Evolutionary conservation across 2,113 vertebrate species (phyloP).

Genomic region (Morone chrysops): DNA sequence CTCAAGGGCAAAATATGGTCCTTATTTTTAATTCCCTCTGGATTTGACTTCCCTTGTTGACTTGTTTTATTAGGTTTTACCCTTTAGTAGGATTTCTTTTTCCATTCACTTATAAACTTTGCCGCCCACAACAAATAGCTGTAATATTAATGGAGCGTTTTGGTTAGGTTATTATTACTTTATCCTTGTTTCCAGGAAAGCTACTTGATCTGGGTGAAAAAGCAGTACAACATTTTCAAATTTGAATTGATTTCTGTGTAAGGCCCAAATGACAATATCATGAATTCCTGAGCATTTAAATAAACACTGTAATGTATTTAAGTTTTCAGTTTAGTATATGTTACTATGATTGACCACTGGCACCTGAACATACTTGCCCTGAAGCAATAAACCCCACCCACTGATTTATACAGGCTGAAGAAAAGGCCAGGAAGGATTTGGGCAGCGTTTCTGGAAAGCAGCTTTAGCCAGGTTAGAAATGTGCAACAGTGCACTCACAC

Average conservation of each 20-base stretch:
- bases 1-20: slow-evolving; percentile 56
- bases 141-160: slow-evolving; percentile 16
- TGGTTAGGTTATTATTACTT: slow-evolving; percentile 5
- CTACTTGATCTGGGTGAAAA: background rate
- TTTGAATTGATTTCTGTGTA: slow-evolving; percentile 24
- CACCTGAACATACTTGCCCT: slow-evolving; percentile 25
- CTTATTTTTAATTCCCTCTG: slow-evolving; percentile 46
- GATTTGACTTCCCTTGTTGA: slow-evolving; percentile 46
- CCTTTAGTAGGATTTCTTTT: slow-evolving; percentile 6
- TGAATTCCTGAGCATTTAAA: slow-evolving; percentile 25
- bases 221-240: slow-evolving; percentile 7
- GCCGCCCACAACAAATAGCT: slow-evolving; percentile 25
- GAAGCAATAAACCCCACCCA: slow-evolving; percentile 8
- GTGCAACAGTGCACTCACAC: slow-evolving; percentile 10
- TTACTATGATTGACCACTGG: slow-evolving; percentile 28
- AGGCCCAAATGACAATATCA: slow-evolving; percentile 29
- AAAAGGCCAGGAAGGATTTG: slow-evolving; percentile 10
- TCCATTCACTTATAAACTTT: slow-evolving; percentile 8
- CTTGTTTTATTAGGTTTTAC: slow-evolving; percentile 41
- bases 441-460: slow-evolving; percentile 35
- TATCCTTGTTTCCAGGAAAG: slow-evolving; percentile 37
- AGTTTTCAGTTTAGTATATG: background rate
- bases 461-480: slow-evolving; percentile 31
- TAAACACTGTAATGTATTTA: slow-evolving; percentile 22
- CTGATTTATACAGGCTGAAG: slow-evolving; percentile 26